A percentile compares a stretch with the other conserved stretches of the same genome.
These are phyloP conservation scores for Sarcophaga caerulescens DNA, from an alignment of 2,888 invertebrate genomes.

Conservation along the genomic window DNA sequence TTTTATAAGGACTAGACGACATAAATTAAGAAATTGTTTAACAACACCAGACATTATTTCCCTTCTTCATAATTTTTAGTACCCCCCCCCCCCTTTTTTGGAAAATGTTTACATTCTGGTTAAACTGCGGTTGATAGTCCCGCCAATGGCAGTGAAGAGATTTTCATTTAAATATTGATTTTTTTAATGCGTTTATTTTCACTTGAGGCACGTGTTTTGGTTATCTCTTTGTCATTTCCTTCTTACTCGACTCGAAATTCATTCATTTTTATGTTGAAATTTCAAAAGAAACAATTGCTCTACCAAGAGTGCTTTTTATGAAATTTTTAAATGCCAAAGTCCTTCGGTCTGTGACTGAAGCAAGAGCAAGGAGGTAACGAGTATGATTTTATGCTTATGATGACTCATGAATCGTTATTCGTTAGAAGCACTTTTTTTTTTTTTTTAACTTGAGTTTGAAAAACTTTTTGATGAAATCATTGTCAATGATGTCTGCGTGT, in stretches of 20 bases:
- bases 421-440: slow-evolving; percentile 49
- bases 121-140: not conserved
- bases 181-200: slow-evolving; percentile 38
- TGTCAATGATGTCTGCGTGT: slow-evolving; percentile 39
- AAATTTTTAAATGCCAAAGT: slow-evolving; percentile 22
- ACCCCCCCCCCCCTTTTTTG: slow-evolving; percentile 12
- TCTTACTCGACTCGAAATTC: no score
- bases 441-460: slow-evolving; percentile 17
- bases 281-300: slow-evolving; percentile 25
- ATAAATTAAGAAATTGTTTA: slow-evolving; percentile 40
- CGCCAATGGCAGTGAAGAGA: not conserved
- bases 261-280: slow-evolving; percentile 18
- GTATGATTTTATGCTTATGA: slow-evolving; percentile 47
- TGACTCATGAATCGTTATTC: slow-evolving; percentile 57
- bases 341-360: not conserved
- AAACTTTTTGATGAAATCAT: slow-evolving; percentile 47
- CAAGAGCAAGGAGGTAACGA: not conserved
- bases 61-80: not conserved
- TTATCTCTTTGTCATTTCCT: not conserved
- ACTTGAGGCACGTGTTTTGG: slow-evolving; percentile 52
- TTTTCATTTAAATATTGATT: slow-evolving; percentile 4
- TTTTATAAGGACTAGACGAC: not conserved
- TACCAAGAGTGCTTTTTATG: not conserved
- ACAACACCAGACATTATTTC: slow-evolving; percentile 9
- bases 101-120: slow-evolving; percentile 20